A percentile compares a stretch with the other conserved stretches of the same genome.
Evolutionary conservation across 2,888 invertebrate genomes (phyloP).

Genomic region (Allophyes oxyacanthae): DNA sequence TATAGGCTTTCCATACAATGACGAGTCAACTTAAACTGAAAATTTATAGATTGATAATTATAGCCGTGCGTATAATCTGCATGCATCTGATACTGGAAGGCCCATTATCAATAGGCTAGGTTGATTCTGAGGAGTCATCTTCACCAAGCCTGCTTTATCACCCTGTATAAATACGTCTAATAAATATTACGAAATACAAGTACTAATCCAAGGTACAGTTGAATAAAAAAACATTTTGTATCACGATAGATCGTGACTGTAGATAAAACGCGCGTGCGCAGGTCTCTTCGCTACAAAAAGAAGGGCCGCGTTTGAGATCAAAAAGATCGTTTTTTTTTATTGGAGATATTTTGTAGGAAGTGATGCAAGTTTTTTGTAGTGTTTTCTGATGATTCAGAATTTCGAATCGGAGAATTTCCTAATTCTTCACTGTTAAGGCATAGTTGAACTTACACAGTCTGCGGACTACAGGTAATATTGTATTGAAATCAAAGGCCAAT

Average conservation of each 20-base stretch:
- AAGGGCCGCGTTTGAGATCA: conserved; percentile 11
- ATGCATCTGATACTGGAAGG: no score
- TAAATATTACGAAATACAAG: conserved; percentile 51
- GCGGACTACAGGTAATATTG: no score
- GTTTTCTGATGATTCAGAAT: neutral
- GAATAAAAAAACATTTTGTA: conserved; percentile 57
- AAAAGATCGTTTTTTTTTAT: neutral
- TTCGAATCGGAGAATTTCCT: no score
- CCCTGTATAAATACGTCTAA: conserved; percentile 32
- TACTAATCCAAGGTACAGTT: conserved; percentile 42
- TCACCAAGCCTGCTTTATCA: conserved; percentile 8
- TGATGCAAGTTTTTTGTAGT: neutral
- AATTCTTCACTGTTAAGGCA: no score
- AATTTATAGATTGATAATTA: no score
- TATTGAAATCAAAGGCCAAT: no score
- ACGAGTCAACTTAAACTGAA: no score
- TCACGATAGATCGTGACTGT: conserved; percentile 71
- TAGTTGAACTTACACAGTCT: no score
- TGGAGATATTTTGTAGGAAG: conserved; percentile 5
- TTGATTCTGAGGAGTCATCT: neutral
- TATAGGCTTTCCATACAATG: no score
- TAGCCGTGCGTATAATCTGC: no score
- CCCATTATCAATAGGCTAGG: neutral
- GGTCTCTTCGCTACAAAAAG: conserved; percentile 34
- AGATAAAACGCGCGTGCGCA: conserved; percentile 54